These are phyloP conservation scores for Hystrix cristata DNA, from an alignment of 2,113 vertebrate genomes.

Conservation along the genomic window DNA sequence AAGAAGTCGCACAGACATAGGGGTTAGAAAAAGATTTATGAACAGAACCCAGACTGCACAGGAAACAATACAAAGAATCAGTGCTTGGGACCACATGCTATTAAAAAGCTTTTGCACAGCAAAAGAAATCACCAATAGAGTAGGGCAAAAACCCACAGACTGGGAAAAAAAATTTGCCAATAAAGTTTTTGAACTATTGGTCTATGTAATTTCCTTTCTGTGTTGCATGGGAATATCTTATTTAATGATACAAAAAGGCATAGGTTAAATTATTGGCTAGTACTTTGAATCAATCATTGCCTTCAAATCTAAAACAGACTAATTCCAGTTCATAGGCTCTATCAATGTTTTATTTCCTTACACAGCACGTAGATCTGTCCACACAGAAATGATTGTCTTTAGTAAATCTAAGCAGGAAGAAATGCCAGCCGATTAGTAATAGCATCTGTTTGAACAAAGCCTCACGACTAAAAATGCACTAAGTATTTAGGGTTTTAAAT, in stretches of 20 bases:
- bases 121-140: no score
- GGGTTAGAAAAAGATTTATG: no score
- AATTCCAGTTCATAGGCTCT: conserved; percentile 20
- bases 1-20: no score
- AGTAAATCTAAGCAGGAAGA: conserved; percentile 24
- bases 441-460: conserved; percentile 57
- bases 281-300: conserved; percentile 62
- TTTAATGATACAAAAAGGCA: conserved; percentile 26
- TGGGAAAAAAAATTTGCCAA: no score
- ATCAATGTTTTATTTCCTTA: conserved; percentile 68
- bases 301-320: conserved; percentile 41
- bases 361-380: not conserved
- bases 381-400: conserved; percentile 44
- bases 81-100: no score
- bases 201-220: conserved; percentile 18
- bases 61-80: no score
- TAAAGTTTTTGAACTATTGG: conserved; percentile 41
- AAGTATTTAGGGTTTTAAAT: conserved; percentile 9
- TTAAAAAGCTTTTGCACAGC: no score
- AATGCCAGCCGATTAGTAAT: not conserved
- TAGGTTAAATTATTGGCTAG: conserved; percentile 53
- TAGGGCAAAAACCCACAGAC: no score
- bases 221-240: conserved; percentile 56
- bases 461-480: not conserved
- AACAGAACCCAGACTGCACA: no score